A percentile compares a stretch with the other conserved stretches of the same genome.
Evolutionary conservation across 1,140 invertebrate species (phyloP).

Genomic region (Caligus rogercresseyi): DNA sequence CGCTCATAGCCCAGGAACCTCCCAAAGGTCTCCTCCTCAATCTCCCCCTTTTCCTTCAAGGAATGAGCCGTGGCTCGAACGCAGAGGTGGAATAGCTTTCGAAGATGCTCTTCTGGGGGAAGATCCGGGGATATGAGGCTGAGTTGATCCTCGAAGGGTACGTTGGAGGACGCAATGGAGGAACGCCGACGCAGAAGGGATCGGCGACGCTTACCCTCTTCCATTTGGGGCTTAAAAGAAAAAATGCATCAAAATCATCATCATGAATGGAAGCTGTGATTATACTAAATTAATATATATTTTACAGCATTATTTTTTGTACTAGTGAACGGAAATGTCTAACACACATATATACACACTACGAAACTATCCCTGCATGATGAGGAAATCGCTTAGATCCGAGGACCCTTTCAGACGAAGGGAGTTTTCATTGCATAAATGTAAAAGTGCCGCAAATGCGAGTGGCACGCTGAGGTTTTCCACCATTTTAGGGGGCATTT

Average conservation of each 20-base stretch:
- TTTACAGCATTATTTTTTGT: too few relatives aligned
- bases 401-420: slow-evolving; percentile 21
- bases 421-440: slow-evolving; percentile 55
- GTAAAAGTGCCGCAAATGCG: slow-evolving; percentile 47
- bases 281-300: too few relatives aligned
- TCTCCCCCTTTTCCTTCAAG: neutral
- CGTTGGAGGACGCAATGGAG: neutral
- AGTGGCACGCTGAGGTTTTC: slow-evolving; percentile 52
- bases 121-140: neutral
- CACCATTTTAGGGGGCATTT: slow-evolving; percentile 40
- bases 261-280: too few relatives aligned
- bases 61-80: neutral
- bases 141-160: neutral
- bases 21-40: neutral
- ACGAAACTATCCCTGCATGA: slow-evolving; percentile 18
- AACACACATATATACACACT: neutral
- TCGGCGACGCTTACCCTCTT: neutral
- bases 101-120: neutral
- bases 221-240: neutral
- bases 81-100: neutral
- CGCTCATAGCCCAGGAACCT: too few relatives aligned
- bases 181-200: neutral
- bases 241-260: too few relatives aligned
- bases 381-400: slow-evolving; percentile 22
- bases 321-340: too few relatives aligned